A percentile compares a stretch with the other conserved stretches of the same genome.
phyloP scores from a whole-genome alignment of 2,888 invertebrate species.

The Apamea epomidion region DNA sequence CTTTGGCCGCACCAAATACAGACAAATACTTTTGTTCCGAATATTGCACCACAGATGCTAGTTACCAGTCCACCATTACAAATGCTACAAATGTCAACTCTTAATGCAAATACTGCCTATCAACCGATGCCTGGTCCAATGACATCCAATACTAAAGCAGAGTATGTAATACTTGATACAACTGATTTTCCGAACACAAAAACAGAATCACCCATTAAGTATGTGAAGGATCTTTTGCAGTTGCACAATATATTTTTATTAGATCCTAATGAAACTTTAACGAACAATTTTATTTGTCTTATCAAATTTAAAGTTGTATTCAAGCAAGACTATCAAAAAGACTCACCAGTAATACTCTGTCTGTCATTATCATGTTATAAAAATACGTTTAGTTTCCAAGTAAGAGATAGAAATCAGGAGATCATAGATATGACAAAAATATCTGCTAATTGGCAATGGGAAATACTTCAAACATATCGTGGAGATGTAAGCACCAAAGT shows the following conservation, averaged over 20 bases:
- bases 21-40: slow-evolving; percentile 41
- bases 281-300: slow-evolving; percentile 72
- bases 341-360: slow-evolving; percentile 74
- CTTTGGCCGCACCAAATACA: slow-evolving; percentile 37
- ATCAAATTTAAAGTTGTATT: slow-evolving; percentile 82
- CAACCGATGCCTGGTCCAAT: slow-evolving; percentile 25
- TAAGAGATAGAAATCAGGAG: slow-evolving; percentile 73
- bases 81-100: slow-evolving; percentile 27
- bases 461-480: slow-evolving; percentile 80
- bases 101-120: slow-evolving; percentile 18
- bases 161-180: slow-evolving; percentile 75
- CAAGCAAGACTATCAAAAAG: slow-evolving; percentile 72
- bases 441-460: slow-evolving; percentile 86
- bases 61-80: slow-evolving; percentile 34
- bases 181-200: slow-evolving; percentile 81
- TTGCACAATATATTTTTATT: slow-evolving; percentile 77
- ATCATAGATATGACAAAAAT: slow-evolving; percentile 75
- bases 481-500: slow-evolving; percentile 76
- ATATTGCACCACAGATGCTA: slow-evolving; percentile 15
- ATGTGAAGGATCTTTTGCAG: slow-evolving; percentile 78
- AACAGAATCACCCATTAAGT: slow-evolving; percentile 80
- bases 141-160: slow-evolving; percentile 14
- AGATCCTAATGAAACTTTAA: slow-evolving; percentile 65
- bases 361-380: slow-evolving; percentile 74
- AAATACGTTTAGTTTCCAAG: slow-evolving; percentile 78